Base-by-base conservation (phyloP, 2,797 vertebrate genomes). In the Arrhamphus sclerolepis region DNA sequence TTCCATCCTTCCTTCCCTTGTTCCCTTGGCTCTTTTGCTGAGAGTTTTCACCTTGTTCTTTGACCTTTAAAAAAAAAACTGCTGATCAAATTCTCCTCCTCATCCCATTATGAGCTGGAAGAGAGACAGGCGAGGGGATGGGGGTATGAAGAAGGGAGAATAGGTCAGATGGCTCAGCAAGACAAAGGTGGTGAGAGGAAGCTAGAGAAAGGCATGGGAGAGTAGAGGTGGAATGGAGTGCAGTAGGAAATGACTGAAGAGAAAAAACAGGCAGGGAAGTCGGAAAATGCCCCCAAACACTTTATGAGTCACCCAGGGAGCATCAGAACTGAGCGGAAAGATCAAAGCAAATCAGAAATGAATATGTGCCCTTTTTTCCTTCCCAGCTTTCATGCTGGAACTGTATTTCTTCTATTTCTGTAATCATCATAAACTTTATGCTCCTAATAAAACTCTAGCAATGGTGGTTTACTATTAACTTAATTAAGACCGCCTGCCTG, bases 11-110 rank as follows among this genome's bases (percentile, higher is more conserved):
- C 17, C 55, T 41, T 65, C 56, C 54, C 58, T 73, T 10, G 18
- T 43, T 72, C 40, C 71, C 67, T 72, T 14, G 0, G 67, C 26
- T 43, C 68, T 81, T 68, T 56, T 75, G 80, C 85, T 67, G 62
- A 68, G 75, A 79, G 69, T 78, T 85, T 81, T 73, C 9, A 21
- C 82, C 81, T 31, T 77, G 47, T 78, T 65, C 69, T 58, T 73
- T 84, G 86, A 89, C 89, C 86, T 90, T 6, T 22, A 13, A 22
- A 43, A 82, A 84, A 80, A 83, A 83, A 86, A 86, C 67, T 85
- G 87, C 87, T 86, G 87, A 89, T 89, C 84, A 89, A 87, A 86
- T 90, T 84, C 70, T 78, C 80, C 77, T 66, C 70, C 84, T 87
- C 84, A 81, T 81, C 78, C 79, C 66, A 85, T 86, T 87, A 85